Evolutionary conservation across 2,888 invertebrate species (phyloP), one percentile per base, ranked within the genome.

Genomic region (Tortrix viridana): DNA sequence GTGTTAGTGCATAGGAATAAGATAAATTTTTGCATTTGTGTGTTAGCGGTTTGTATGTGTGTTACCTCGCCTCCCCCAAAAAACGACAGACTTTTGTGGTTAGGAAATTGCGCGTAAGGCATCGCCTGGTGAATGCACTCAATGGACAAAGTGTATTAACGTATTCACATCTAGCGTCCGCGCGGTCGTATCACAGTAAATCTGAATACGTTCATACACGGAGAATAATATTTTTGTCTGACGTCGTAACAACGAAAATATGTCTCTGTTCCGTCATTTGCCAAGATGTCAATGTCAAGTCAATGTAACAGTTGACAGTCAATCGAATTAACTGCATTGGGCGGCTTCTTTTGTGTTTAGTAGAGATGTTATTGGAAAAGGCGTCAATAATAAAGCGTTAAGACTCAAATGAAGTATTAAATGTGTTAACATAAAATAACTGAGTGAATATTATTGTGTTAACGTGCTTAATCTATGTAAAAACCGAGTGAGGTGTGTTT

Each of bases 231-330:
- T n/a, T n/a, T n/a, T n/a, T n/a, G n/a, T n/a, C n/a, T n/a, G n/a
- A n/a, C n/a, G n/a, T n/a, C n/a, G n/a, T n/a, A 44, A 48, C 37
- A 20, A 46, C 9, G 6, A 38, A 56, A 56, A 62, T 50, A 62
- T 56, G 14, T 44, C 46, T 56, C 22, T 50, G 1, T 5, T 1
- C 19, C 23, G 56, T 62, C 62, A 62, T 26, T 44, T n/a, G 41
- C 22, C 14, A 53, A 43, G 52, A 22, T 60, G 56, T 46, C 26
- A 26, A 18, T 53, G 56, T 56, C 56, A 62, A 12, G 56, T 56
- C 56, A 62, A 12, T 22, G 9, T 62, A 56, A 62, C 62, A 62
- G 44, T 62, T 50, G 3, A 41, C 44, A 44, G 44, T 7, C 19
- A 44, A 44, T 38, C 19, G 26, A 20, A 23, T 38, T 3, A 5